phyloP scores from a whole-genome alignment of 1,140 invertebrate species.

The Cyrtorhinus lividipennis region DNA sequence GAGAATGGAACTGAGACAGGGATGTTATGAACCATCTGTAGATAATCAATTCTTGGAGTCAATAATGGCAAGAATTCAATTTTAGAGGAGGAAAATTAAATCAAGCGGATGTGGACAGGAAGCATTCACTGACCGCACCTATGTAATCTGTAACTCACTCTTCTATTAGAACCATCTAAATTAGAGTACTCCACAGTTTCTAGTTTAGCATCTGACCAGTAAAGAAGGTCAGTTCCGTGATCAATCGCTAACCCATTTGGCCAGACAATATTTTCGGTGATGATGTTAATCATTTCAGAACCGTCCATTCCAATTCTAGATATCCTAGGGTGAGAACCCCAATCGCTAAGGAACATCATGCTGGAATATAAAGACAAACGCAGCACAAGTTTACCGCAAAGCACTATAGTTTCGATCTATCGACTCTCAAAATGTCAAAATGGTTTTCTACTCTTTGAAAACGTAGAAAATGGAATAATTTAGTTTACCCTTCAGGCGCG shows the following conservation, averaged over 20 bases:
- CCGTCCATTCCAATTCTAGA: slow-evolving; percentile 77
- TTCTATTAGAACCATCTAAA: slow-evolving; percentile 53
- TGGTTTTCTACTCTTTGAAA: too few species aligned
- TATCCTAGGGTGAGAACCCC: slow-evolving; percentile 56
- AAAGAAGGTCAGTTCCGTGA: slow-evolving; percentile 56
- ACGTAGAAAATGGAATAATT: too few species aligned
- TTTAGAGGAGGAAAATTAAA: too few species aligned
- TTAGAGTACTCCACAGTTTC: slow-evolving; percentile 58
- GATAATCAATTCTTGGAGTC: slow-evolving; percentile 1
- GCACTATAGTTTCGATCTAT: neutral
- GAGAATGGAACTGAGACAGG: slow-evolving; percentile 45
- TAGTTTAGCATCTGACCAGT: slow-evolving; percentile 63
- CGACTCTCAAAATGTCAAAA: too few species aligned
- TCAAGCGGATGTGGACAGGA: too few species aligned
- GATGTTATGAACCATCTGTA: neutral
- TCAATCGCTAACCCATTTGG: slow-evolving; percentile 84
- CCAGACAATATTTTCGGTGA: slow-evolving; percentile 50
- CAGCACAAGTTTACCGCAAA: neutral
- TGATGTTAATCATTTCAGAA: slow-evolving; percentile 35
- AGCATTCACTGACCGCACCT: too few species aligned
- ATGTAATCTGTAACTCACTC: too few species aligned
- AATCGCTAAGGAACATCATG: slow-evolving; percentile 74
- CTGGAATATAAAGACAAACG: slow-evolving; percentile 30
- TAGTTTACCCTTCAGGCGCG: slow-evolving; percentile 43
- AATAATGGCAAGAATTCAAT: too few species aligned